Conservation (phyloP, 2,113 vertebrate genomes). For the Ameiurus melas region DNA sequence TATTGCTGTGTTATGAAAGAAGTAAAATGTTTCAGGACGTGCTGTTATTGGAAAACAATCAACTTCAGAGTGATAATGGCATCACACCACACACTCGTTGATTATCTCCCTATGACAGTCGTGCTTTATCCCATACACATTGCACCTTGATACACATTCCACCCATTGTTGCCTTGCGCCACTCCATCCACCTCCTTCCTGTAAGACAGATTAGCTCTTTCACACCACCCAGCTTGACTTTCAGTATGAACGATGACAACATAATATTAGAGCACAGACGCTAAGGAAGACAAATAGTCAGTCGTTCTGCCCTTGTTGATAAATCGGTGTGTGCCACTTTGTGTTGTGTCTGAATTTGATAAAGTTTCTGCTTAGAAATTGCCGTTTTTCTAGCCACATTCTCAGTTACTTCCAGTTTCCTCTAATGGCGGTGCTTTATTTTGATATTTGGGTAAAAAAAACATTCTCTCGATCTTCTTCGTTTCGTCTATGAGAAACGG, state of each 20-base stretch:
- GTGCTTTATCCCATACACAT: background rate
- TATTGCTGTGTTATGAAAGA: background rate
- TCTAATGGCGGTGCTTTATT: background rate
- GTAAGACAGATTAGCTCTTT: slow-evolving; percentile 16
- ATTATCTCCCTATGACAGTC: background rate
- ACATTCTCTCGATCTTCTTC: background rate
- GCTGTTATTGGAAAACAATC: background rate
- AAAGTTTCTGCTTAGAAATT: background rate
- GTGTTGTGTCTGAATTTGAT: slow-evolving; percentile 8
- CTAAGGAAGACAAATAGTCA: slow-evolving; percentile 15
- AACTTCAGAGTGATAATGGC: background rate
- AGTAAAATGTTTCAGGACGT: too few species aligned
- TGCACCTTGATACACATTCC: background rate
- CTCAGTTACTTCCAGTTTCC: background rate
- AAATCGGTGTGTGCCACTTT: background rate
- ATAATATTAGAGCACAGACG: slow-evolving; percentile 26
- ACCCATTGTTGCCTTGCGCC: background rate
- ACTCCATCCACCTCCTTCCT: background rate
- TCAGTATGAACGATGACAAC: slow-evolving; percentile 16
- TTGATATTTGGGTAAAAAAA: background rate
- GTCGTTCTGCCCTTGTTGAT: background rate
- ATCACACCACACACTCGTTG: background rate
- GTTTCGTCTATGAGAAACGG: background rate
- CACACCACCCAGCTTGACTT: slow-evolving; percentile 23
- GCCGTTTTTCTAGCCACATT: background rate